Percentiles rank a stretch among this genome's conserved stretches.
These are phyloP conservation scores for Benitochromis conjunctus DNA, from an alignment of 2,113 vertebrate genomes.

Conservation along the genomic window DNA sequence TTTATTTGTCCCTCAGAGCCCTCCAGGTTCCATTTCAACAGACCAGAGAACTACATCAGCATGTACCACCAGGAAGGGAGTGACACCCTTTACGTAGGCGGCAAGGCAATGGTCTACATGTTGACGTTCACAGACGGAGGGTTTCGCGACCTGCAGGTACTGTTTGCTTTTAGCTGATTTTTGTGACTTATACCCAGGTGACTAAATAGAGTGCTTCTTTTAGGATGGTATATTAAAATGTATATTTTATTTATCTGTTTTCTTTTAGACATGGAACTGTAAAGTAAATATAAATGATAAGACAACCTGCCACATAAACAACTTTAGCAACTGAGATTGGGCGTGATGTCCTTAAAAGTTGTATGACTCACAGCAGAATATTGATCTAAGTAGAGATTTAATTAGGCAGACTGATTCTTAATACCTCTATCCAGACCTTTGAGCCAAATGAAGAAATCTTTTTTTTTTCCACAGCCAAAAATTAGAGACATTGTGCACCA, in stretches of 20 bases:
- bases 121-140: slow-evolving; percentile 68
- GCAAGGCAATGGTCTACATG: slow-evolving; percentile 65
- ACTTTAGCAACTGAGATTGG: neutral
- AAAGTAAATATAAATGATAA: neutral
- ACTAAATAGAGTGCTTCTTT: neutral
- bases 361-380: accelerated
- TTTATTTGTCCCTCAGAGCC: slow-evolving; percentile 56
- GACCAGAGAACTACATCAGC: slow-evolving; percentile 71
- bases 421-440: neutral
- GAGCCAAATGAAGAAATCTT: neutral
- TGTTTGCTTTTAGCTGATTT: neutral
- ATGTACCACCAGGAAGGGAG: slow-evolving; percentile 74
- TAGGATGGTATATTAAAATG: neutral
- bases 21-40: slow-evolving; percentile 65
- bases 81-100: slow-evolving; percentile 73
- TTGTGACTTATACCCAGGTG: neutral
- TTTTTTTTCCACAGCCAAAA: neutral
- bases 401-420: neutral
- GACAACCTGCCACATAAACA: neutral
- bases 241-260: neutral
- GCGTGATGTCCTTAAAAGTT: neutral
- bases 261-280: neutral
- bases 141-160: slow-evolving; percentile 68
- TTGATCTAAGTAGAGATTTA: neutral
- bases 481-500: neutral